These are phyloP conservation scores for Dryobotodes eremita DNA, from an alignment of 2,888 invertebrate genomes.

Conservation along the genomic window DNA sequence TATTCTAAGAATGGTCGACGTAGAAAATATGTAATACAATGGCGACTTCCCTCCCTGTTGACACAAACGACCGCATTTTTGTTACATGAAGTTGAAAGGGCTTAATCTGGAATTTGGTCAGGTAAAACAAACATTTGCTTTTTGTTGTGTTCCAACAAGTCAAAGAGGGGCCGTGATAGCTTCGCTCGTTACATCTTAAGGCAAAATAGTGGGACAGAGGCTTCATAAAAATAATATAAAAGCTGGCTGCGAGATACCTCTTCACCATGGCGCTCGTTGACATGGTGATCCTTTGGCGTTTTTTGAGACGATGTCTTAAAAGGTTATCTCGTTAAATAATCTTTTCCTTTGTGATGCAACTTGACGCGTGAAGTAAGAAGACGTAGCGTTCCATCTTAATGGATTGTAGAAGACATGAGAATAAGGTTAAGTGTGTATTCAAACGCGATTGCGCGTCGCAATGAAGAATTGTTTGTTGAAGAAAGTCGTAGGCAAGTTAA, in stretches of 20 bases:
- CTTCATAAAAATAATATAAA: constrained; percentile 45
- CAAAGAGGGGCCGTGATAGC: constrained; percentile 62
- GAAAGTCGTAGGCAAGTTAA: constrained; percentile 78
- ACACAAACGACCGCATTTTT: constrained; percentile 84
- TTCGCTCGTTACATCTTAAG: constrained; percentile 31
- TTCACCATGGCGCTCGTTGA: no score
- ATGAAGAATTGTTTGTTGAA: constrained; percentile 79
- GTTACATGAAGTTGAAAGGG: constrained; percentile 83
- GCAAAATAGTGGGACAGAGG: constrained; percentile 10
- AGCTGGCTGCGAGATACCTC: neutral
- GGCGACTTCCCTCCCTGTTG: constrained; percentile 80
- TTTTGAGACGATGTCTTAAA: constrained; percentile 38
- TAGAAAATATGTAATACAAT: constrained; percentile 82
- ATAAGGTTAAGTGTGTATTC: constrained; percentile 54
- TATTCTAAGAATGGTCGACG: constrained; percentile 80
- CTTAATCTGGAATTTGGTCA: constrained; percentile 86
- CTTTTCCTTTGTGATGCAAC: constrained; percentile 26
- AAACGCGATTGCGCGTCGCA: constrained; percentile 36
- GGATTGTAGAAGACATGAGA: constrained; percentile 22
- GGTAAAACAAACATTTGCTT: constrained; percentile 84
- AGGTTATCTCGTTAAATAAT: constrained; percentile 18
- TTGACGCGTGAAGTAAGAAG: constrained; percentile 9
- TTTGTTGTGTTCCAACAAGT: constrained; percentile 77
- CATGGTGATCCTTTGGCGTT: constrained; percentile 26
- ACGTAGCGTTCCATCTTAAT: constrained; percentile 22